Percentiles rank a stretch among this genome's conserved stretches.
phyloP scores from a whole-genome alignment of 2,113 vertebrate species.

The Leptosomus discolor region DNA sequence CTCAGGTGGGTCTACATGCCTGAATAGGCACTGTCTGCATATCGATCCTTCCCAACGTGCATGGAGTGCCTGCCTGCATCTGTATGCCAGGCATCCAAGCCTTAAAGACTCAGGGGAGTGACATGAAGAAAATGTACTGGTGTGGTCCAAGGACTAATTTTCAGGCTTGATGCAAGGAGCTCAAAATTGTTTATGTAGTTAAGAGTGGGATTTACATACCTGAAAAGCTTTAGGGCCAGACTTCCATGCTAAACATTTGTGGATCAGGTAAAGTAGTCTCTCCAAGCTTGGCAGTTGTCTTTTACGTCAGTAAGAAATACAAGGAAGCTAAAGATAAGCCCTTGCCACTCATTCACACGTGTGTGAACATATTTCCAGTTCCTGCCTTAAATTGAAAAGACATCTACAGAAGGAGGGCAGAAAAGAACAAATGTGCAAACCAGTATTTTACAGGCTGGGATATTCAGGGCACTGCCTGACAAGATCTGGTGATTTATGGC shows the following conservation, averaged over 20 bases:
- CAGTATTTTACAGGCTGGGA: not conserved
- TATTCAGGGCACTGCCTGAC: not conserved
- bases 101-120: not conserved
- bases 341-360: not conserved
- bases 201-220: not conserved
- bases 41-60: not conserved
- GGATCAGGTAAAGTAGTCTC: not conserved
- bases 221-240: not conserved
- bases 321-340: not conserved
- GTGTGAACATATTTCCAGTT: not conserved
- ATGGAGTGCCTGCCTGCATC: not conserved
- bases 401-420: not conserved
- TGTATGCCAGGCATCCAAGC: not conserved
- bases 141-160: not conserved
- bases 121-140: not conserved
- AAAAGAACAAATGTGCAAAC: not conserved
- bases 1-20: not conserved
- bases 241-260: not conserved
- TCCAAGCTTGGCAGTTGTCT: not conserved
- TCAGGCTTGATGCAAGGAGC: not conserved
- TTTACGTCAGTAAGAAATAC: not conserved
- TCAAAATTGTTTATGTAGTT: not conserved
- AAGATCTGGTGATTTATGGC: not conserved
- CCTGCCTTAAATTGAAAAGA: not conserved
- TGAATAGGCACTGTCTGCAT: not conserved